These are phyloP conservation scores for Crotalus helleri DNA, from an alignment of 2,113 vertebrate species.

Conservation along the genomic window DNA sequence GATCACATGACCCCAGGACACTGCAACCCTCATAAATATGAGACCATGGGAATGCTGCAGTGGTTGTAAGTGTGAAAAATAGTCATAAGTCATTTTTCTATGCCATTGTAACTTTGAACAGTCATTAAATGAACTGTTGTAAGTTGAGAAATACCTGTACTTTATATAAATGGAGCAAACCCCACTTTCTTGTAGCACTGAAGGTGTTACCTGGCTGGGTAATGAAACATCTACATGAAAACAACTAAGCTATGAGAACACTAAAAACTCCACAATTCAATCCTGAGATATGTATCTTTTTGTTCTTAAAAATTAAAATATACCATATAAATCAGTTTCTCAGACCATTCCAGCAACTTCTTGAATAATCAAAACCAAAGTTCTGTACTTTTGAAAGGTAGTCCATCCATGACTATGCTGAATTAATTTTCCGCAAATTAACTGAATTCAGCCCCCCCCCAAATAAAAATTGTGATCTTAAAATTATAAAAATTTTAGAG, in stretches of 20 bases:
- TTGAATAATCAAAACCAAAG: background rate
- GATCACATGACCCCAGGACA: too few relatives aligned
- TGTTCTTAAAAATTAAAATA: background rate
- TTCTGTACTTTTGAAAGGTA: background rate
- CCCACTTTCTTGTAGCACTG: background rate
- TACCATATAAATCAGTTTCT: background rate
- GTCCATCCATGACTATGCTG: background rate
- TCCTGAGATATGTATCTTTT: background rate
- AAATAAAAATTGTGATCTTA: background rate
- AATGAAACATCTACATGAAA: background rate
- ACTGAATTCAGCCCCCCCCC: background rate
- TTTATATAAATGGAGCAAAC: too few relatives aligned
- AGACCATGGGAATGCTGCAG: too few relatives aligned
- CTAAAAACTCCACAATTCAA: background rate
- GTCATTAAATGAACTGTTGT: too few relatives aligned
- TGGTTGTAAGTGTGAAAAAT: too few relatives aligned
- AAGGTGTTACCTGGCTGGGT: background rate
- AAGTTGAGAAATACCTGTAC: too few relatives aligned
- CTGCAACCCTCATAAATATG: too few relatives aligned
- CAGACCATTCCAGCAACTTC: background rate
- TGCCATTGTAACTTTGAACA: too few relatives aligned
- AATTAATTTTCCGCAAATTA: background rate
- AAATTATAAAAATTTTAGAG: background rate
- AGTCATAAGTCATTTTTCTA: too few relatives aligned
- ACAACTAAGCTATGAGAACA: background rate